Evolutionary conservation across 2,888 invertebrate species (phyloP).

Genomic region (Coenonympha arcania): DNA sequence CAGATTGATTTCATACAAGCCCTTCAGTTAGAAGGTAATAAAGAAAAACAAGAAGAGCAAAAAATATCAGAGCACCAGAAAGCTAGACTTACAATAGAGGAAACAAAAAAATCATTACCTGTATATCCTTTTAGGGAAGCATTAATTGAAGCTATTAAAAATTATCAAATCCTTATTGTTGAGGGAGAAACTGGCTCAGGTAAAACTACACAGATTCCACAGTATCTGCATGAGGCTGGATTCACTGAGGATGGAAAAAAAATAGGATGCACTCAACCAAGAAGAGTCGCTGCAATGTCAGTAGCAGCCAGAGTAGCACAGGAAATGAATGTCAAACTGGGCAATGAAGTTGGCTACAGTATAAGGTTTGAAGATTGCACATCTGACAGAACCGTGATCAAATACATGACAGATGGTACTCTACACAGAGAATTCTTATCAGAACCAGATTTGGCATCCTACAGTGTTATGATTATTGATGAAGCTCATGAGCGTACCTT

Average conservation of each 20-base stretch:
- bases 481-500: slow-evolving; percentile 99
- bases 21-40: slow-evolving; percentile 82
- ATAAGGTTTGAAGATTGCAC: slow-evolving; percentile 99
- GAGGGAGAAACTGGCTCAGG: slow-evolving; percentile 99
- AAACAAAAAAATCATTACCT: slow-evolving; percentile 93
- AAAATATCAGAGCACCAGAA: slow-evolving; percentile 78
- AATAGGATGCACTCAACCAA: slow-evolving; percentile 97
- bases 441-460: slow-evolving; percentile 95
- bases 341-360: slow-evolving; percentile 90
- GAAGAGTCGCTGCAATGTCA: slow-evolving; percentile 99
- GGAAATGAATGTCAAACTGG: slow-evolving; percentile 97
- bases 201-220: slow-evolving; percentile 99
- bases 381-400: slow-evolving; percentile 95
- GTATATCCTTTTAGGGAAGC: slow-evolving; percentile 93
- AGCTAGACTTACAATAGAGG: slow-evolving; percentile 86
- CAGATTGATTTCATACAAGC: slow-evolving; percentile 98
- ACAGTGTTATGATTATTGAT: slow-evolving; percentile 99
- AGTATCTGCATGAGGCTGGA: slow-evolving; percentile 96
- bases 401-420: slow-evolving; percentile 99
- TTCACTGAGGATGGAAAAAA: slow-evolving; percentile 87
- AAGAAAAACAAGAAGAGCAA: slow-evolving; percentile 74
- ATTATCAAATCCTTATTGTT: slow-evolving; percentile 92
- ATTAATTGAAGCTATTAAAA: slow-evolving; percentile 91
- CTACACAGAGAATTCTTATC: slow-evolving; percentile 96
- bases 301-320: slow-evolving; percentile 98